A percentile compares a stretch with the other conserved stretches of the same genome.
phyloP scores from a whole-genome alignment of 2,113 vertebrate genomes.

The Ictalurus furcatus region DNA sequence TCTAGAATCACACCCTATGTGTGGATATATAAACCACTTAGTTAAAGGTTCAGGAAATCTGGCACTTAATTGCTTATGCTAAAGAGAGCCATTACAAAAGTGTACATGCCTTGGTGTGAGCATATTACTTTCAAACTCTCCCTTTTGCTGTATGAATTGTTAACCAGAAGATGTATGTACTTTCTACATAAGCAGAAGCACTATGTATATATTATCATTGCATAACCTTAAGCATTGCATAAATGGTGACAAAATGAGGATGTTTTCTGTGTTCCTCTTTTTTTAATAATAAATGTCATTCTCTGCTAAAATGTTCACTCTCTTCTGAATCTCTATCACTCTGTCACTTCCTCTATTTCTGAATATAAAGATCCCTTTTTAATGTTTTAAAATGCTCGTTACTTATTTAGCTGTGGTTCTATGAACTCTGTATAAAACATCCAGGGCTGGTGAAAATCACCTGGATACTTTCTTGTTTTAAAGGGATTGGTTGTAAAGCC shows the following conservation, averaged over 20 bases:
- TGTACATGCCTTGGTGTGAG: background rate
- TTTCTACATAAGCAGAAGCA: constrained; percentile 16
- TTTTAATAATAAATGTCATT: constrained; percentile 17
- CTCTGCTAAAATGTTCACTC: background rate
- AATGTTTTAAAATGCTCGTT: background rate
- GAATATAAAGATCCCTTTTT: background rate
- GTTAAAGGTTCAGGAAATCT: background rate
- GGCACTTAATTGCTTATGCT: background rate
- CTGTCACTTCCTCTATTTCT: background rate
- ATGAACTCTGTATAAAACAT: background rate
- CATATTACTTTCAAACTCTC: background rate
- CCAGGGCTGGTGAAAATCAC: background rate
- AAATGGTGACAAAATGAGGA: constrained; percentile 2
- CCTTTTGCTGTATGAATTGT: background rate
- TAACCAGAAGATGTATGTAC: background rate
- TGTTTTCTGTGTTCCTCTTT: constrained; percentile 6
- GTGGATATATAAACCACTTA: background rate
- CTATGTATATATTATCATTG: constrained; percentile 21
- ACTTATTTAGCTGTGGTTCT: background rate
- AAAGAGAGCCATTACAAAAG: background rate
- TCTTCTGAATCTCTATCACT: background rate
- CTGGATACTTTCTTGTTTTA: background rate
- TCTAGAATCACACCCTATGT: background rate
- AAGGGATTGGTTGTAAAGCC: background rate
- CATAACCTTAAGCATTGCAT: background rate